phyloP scores from a whole-genome alignment of 2,113 vertebrate species.

The Poicephalus meyeri region DNA sequence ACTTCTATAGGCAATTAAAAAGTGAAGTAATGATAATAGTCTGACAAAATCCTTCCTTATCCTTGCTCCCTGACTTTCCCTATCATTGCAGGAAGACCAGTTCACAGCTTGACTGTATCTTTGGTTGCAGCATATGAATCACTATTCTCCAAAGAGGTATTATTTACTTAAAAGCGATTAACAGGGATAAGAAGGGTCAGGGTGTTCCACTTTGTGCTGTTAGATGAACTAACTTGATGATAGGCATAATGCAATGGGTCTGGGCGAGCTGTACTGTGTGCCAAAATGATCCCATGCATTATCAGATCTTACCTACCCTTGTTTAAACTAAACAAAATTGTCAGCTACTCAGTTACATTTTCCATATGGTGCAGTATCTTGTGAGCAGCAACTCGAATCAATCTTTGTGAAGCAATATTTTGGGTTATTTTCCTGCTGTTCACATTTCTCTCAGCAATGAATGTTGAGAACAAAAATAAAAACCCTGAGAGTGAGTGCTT shows the following conservation, averaged over 20 bases:
- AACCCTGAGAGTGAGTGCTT: not conserved
- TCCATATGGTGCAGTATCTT: constrained; percentile 40
- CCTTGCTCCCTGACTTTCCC: constrained; percentile 56
- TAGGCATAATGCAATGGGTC: constrained; percentile 48
- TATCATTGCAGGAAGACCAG: constrained; percentile 37
- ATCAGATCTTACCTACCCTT: constrained; percentile 66
- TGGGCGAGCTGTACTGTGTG: not conserved
- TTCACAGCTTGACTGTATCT: constrained; percentile 32
- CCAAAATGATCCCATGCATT: constrained; percentile 47
- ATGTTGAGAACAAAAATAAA: not conserved
- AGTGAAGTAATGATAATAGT: constrained; percentile 37
- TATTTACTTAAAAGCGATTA: constrained; percentile 70
- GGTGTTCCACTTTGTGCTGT: constrained; percentile 45
- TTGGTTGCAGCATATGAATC: constrained; percentile 46
- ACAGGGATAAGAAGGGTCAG: constrained; percentile 61
- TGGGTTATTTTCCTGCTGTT: constrained; percentile 16
- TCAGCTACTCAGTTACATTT: constrained; percentile 54
- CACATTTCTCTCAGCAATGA: not conserved
- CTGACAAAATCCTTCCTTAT: constrained; percentile 48
- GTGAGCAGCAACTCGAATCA: not conserved
- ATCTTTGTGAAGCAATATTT: constrained; percentile 23
- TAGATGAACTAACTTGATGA: constrained; percentile 57
- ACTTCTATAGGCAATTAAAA: constrained; percentile 55
- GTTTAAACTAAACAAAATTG: constrained; percentile 58
- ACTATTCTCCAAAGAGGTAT: constrained; percentile 55